Evolutionary conservation across 2,797 vertebrate genomes (phyloP), one percentile per base, ranked within the genome.

Genomic region (Dicrostonyx torquatus): DNA sequence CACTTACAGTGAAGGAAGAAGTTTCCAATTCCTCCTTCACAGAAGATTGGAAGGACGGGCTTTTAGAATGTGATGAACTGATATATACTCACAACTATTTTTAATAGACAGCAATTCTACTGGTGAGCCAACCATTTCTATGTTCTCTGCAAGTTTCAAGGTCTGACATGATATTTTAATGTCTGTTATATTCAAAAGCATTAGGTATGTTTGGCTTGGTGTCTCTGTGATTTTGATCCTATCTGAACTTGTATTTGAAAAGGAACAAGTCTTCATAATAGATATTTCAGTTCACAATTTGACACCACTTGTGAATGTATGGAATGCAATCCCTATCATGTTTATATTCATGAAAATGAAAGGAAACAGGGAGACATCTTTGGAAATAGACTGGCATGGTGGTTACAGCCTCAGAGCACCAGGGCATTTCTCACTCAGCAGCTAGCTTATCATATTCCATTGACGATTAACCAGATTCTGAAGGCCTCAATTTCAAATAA

Each of bases 401-500:
- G 12, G 2, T 50, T 68, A 43, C n/a, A n/a, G n/a, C n/a, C n/a
- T n/a, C n/a, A n/a, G n/a, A n/a, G 4, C 29, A 92, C 37, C 26
- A 84, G 20, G 12, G 14, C 50, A 62, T 37, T 91, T 93, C 66
- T 91, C 53, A 93, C 68, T 18, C 8, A 80, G 11, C 14, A 95
- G 18, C 8, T 37, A 96, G 12, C 6, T 37, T 70, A 95, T 93
- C 58, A 87, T 88, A 83, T 93, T 90, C 92, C 90, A 94, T 75
- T 70, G 40, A 72, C 73, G 48, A 85, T 50, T 76, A 45, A 95
- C 68, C 45, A 94, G 48, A 94, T 85, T 94, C 94, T 95, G 89
- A 93, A 93, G 84, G 78, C 79, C 76, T 92, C 77, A 76, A 90
- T 88, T 97, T 94, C 95, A 95, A 96, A 96, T 92, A 94, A 95